Evolutionary conservation across 2,797 vertebrate genomes (phyloP), one percentile per base, ranked within the genome.

Genomic region (Pogoniulus pusillus): DNA sequence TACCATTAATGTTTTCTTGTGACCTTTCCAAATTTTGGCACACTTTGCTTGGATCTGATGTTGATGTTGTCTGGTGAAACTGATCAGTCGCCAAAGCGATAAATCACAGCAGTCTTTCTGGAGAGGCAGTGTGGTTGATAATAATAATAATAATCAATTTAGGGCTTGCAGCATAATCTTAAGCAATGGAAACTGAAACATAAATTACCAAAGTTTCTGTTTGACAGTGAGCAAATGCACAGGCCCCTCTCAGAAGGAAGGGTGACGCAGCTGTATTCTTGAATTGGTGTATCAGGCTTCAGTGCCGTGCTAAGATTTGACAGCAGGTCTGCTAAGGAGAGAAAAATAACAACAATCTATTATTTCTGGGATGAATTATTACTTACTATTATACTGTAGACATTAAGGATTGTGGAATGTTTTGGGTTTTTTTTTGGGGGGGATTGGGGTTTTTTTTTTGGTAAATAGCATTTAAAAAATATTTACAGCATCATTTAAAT

Each of bases 301-400:
- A 64, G 76, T 85, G 84, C 83, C 84, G 90, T 79, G 64, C 34
- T 70, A 30, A 89, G 85, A 83, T 85, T 83, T 94, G 82, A 85
- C 2, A 29, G 77, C 89, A 85, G 76, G 30, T 83, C 91, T 90
- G 39, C 85, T 87, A 83, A 83, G 41, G 37, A 84, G 63, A 81
- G 91, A 93, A 95, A 87, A 95, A n/a, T n/a, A 89, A 72, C 37
- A 87, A 77, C 90, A 83, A 89, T 85, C 89, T 85, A 82, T 93
- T 78, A 76, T 85, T 89, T 94, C 91, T 81, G 60, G 64, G 47
- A 86, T 91, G 94, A 93, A 94, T 76, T 79, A 76, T 58, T 88
- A 76, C 55, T 81, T 91, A 37, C 53, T 64, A 22, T 91, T 93
- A 59, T 58, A 73, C 54, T 4, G 39, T 45, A 63, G 63, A 78